Percentiles rank a stretch among this genome's conserved stretches.
These are phyloP conservation scores for Neelides sp. DNA, from an alignment of 1,140 invertebrate species.

Conservation along the genomic window DNA sequence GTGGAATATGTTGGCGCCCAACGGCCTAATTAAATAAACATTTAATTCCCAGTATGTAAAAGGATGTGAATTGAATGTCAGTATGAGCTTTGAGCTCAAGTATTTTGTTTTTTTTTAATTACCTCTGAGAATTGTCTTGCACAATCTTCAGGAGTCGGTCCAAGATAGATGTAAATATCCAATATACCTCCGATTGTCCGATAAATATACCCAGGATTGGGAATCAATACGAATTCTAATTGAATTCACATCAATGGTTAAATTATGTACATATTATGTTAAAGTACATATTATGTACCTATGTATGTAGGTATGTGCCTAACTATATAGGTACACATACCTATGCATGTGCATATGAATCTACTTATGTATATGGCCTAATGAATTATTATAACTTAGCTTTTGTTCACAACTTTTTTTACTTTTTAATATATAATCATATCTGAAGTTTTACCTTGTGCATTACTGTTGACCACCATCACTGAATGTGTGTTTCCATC, in stretches of 20 bases:
- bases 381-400: no score
- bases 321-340: no score
- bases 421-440: no score
- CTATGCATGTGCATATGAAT: no score
- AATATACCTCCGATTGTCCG: conserved; percentile 36
- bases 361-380: no score
- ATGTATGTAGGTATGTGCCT: no score
- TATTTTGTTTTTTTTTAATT: background rate
- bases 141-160: conserved; percentile 37
- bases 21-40: conserved; percentile 20
- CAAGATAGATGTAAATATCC: conserved; percentile 37
- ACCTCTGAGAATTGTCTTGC: conserved; percentile 40
- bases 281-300: no score
- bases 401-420: no score
- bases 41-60: background rate
- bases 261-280: no score
- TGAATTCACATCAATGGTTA: no score
- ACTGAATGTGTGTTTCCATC: conserved; percentile 31
- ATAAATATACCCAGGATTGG: conserved; percentile 35
- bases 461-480: conserved; percentile 32
- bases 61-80: background rate
- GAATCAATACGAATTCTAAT: conserved; percentile 33
- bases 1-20: conserved; percentile 35
- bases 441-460: conserved; percentile 33
- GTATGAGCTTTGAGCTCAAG: background rate